A percentile compares a stretch with the other conserved stretches of the same genome.
Evolutionary conservation across 2,888 invertebrate genomes (phyloP).

Genomic region (Rhamphomyia laevipes): DNA sequence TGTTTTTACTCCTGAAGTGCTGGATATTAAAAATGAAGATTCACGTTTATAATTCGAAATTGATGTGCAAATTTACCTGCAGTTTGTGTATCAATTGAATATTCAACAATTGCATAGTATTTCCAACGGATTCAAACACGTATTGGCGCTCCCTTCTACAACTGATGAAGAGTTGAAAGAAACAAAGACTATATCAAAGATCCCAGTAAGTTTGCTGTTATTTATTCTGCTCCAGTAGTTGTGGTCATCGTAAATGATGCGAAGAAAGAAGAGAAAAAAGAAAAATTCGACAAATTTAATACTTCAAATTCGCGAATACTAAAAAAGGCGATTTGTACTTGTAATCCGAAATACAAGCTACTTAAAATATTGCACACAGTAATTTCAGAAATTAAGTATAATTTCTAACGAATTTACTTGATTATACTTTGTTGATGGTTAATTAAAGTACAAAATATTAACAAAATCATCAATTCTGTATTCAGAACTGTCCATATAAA

Average conservation of each 20-base stretch:
- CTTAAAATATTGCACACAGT: too few species aligned
- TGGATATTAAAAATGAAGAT: constrained; percentile 97
- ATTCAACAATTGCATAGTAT: constrained; percentile 93
- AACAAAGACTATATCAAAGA: constrained; percentile 89
- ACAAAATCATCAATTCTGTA: too few species aligned
- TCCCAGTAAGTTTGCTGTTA: constrained; percentile 84
- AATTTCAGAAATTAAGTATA: too few species aligned
- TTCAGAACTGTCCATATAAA: too few species aligned
- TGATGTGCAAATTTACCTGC: constrained; percentile 94
- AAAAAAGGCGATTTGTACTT: constrained; percentile 24
- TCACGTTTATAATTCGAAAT: constrained; percentile 79
- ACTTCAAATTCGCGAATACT: constrained; percentile 10
- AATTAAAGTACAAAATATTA: too few species aligned
- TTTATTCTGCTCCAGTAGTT: constrained; percentile 44
- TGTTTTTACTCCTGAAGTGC: constrained; percentile 89
- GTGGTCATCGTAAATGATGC: constrained; percentile 49
- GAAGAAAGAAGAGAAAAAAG: constrained; percentile 63
- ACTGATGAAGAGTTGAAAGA: constrained; percentile 94
- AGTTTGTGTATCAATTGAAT: constrained; percentile 85
- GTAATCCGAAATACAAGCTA: too few species aligned
- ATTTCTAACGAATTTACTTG: too few species aligned
- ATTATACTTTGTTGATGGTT: too few species aligned
- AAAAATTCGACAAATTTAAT: constrained; percentile 66
- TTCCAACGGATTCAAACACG: constrained; percentile 95
- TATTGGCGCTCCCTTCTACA: constrained; percentile 90